These are phyloP conservation scores for Amyelois transitella DNA, from an alignment of 1,140 invertebrate genomes.

Conservation along the genomic window DNA sequence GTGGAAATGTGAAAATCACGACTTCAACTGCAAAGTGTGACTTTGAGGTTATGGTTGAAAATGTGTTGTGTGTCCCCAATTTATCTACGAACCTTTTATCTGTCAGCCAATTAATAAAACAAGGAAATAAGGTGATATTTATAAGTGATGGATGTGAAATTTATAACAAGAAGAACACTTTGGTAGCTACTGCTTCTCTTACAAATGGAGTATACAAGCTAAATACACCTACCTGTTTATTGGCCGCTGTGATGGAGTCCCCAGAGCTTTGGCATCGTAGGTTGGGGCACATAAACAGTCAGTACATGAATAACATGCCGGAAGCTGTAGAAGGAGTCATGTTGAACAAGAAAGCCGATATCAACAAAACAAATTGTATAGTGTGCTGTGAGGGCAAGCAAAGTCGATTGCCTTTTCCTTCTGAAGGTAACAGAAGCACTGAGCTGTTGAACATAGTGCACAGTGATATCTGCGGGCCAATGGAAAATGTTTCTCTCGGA, in stretches of 20 bases:
- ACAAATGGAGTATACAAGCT: background rate
- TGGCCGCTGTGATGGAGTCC: too few relatives aligned
- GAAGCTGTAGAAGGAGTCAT: slow-evolving; percentile 11
- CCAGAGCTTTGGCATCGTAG: slow-evolving; percentile 20
- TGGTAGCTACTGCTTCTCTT: background rate
- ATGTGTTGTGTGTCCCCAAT: background rate
- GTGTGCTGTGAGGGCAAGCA: background rate
- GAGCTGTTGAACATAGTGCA: background rate
- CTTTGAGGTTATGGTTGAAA: slow-evolving; percentile 9
- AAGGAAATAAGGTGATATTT: background rate
- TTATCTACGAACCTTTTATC: too few relatives aligned
- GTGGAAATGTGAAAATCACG: background rate
- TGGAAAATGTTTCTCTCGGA: background rate
- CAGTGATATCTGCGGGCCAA: background rate
- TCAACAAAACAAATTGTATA: background rate
- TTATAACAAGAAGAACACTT: background rate
- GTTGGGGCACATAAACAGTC: slow-evolving; percentile 14
- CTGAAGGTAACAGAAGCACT: background rate
- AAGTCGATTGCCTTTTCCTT: background rate
- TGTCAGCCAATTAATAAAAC: too few relatives aligned
- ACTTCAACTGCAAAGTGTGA: background rate
- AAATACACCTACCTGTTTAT: too few relatives aligned
- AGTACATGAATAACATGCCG: slow-evolving; percentile 12
- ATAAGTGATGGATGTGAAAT: background rate
- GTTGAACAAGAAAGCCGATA: background rate